Conservation (phyloP, 23 tunicate species). For the Trididemnum clinides region DNA sequence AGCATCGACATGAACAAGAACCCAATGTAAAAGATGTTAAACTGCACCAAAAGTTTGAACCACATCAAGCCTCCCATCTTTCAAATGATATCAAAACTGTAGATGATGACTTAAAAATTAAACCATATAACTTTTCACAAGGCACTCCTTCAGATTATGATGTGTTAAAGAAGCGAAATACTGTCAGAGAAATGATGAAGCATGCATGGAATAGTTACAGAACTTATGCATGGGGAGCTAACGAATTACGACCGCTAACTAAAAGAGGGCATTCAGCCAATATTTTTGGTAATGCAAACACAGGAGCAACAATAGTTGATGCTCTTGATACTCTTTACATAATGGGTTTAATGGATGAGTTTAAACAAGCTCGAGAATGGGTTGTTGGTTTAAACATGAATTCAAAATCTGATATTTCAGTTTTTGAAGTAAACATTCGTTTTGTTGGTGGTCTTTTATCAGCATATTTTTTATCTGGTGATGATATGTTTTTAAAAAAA, state of each 20-base stretch:
- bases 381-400: slow-evolving; percentile 66
- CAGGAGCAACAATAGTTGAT: slow-evolving; percentile 99
- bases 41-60: slow-evolving; percentile 45
- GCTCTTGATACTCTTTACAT: slow-evolving; percentile 95
- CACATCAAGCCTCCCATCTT: slow-evolving; percentile 30
- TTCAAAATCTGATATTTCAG: slow-evolving; percentile 84
- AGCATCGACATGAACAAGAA: slow-evolving; percentile 67
- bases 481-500: slow-evolving; percentile 57
- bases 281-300: slow-evolving; percentile 94
- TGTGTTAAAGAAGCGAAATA: slow-evolving; percentile 65
- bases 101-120: slow-evolving; percentile 57
- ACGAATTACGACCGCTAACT: slow-evolving; percentile 84
- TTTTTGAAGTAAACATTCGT: slow-evolving; percentile 95
- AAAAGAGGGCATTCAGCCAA: slow-evolving; percentile 75
- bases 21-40: slow-evolving; percentile 46
- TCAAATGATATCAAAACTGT: too few species aligned
- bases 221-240: slow-evolving; percentile 92
- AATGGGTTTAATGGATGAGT: slow-evolving; percentile 94
- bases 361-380: slow-evolving; percentile 81
- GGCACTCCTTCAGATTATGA: slow-evolving; percentile 86
- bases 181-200: slow-evolving; percentile 90
- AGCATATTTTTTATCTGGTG: slow-evolving; percentile 82
- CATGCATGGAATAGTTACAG: slow-evolving; percentile 90
- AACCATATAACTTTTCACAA: slow-evolving; percentile 64
- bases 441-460: slow-evolving; percentile 95